phyloP scores from a whole-genome alignment of 2,797 vertebrate species.

The Vipera ursinii region DNA sequence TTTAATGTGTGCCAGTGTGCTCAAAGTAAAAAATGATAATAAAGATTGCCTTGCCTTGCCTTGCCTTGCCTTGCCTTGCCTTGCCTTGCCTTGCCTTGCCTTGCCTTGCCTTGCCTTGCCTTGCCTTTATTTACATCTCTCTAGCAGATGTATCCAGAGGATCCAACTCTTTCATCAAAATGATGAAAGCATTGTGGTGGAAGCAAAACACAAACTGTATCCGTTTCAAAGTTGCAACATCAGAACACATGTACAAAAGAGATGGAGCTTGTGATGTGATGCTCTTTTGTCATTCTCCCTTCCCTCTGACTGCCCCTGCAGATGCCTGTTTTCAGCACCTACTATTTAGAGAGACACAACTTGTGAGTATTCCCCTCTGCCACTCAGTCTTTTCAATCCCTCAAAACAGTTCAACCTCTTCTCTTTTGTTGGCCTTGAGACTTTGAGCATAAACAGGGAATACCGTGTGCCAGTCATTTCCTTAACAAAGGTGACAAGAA shows the following conservation, averaged over 20 bases:
- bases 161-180: neutral
- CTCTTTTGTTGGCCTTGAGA: neutral
- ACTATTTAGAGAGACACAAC: neutral
- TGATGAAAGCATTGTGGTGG: neutral
- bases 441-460: neutral
- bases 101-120: too few species aligned
- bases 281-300: neutral
- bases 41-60: too few species aligned
- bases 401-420: neutral
- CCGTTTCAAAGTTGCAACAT: neutral
- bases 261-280: neutral
- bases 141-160: neutral
- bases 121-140: neutral
- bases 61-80: too few species aligned
- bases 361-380: neutral
- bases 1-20: too few species aligned
- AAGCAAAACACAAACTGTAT: neutral
- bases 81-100: too few species aligned
- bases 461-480: neutral
- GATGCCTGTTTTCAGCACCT: neutral
- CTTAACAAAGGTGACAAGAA: neutral
- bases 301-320: neutral
- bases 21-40: too few species aligned
- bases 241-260: neutral
- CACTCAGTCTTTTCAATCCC: neutral